Conservation (phyloP, 30 jellyfish, hydroid and myxozoan genomes). For the Pelagia noctiluca region DNA sequence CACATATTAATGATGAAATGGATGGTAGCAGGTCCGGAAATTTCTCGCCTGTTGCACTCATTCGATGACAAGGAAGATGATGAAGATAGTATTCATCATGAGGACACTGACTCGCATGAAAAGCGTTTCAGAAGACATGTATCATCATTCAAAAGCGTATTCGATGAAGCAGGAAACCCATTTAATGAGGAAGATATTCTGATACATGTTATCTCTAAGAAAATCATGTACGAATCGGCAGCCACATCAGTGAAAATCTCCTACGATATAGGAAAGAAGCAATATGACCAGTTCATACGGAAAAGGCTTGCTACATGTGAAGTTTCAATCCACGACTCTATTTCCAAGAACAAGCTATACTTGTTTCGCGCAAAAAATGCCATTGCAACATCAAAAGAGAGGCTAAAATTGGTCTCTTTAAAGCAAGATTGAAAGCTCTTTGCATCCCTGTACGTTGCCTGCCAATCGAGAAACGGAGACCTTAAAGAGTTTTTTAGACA, state of each 20-base stretch:
- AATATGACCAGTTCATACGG: not conserved
- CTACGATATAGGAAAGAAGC: slow-evolving; percentile 15
- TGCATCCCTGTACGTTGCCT: slow-evolving; percentile 49
- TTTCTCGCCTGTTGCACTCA: not conserved
- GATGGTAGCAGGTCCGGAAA: slow-evolving; percentile 38
- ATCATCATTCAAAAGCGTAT: too few relatives aligned
- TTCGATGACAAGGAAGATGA: not conserved
- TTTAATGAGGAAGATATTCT: too few relatives aligned
- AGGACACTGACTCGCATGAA: too few relatives aligned
- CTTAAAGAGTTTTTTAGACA: slow-evolving; percentile 27
- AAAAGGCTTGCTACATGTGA: not conserved
- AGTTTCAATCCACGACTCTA: slow-evolving; percentile 6
- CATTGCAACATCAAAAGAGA: not conserved
- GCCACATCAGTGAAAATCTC: not conserved
- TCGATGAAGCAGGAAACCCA: too few relatives aligned
- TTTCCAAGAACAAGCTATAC: not conserved
- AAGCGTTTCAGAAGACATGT: too few relatives aligned
- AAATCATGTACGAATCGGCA: too few relatives aligned
- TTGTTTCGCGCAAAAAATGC: slow-evolving; percentile 19
- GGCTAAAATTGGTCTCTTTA: slow-evolving; percentile 25
- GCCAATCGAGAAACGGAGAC: slow-evolving; percentile 46
- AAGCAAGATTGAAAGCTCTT: slow-evolving; percentile 11
- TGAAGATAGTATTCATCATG: too few relatives aligned
- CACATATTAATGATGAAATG: slow-evolving; percentile 20
- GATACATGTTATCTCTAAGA: too few relatives aligned